These are phyloP conservation scores for Machimus atricapillus DNA, from an alignment of 2,888 invertebrate species.

Conservation along the genomic window DNA sequence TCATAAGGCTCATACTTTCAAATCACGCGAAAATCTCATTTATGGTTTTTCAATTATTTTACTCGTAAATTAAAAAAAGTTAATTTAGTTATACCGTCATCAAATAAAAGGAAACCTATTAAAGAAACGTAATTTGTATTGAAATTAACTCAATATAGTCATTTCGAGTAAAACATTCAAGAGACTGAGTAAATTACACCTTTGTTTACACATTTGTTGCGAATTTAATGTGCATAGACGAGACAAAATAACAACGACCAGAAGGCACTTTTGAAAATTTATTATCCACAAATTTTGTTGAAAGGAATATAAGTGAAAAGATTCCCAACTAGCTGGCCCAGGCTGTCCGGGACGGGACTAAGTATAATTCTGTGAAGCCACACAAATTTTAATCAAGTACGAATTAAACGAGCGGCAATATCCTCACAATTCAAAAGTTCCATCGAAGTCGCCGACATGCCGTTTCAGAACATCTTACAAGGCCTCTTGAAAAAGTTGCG, in stretches of 20 bases:
- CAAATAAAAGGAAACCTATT: not conserved
- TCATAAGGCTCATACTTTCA: not conserved
- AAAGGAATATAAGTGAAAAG: not conserved
- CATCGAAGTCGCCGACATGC: not conserved
- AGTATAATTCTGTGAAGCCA: not conserved
- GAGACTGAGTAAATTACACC: not conserved
- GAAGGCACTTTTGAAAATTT: not conserved
- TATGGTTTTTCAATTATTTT: not conserved
- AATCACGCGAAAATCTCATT: not conserved
- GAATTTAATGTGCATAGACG: not conserved
- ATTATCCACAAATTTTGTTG: not conserved
- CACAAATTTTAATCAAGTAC: slow-evolving; percentile 4
- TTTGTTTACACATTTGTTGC: not conserved
- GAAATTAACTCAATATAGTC: not conserved
- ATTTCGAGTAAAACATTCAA: not conserved
- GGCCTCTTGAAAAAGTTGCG: not conserved
- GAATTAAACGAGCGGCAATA: not conserved
- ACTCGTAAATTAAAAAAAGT: not conserved
- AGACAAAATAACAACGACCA: not conserved
- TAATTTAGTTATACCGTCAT: not conserved
- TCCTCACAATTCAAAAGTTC: not conserved
- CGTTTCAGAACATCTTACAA: not conserved
- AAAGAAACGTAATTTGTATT: not conserved
- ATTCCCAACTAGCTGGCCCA: not conserved
- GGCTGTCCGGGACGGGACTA: not conserved